Evolutionary conservation across 2,888 invertebrate species (phyloP).

Genomic region (Graphium colonna): DNA sequence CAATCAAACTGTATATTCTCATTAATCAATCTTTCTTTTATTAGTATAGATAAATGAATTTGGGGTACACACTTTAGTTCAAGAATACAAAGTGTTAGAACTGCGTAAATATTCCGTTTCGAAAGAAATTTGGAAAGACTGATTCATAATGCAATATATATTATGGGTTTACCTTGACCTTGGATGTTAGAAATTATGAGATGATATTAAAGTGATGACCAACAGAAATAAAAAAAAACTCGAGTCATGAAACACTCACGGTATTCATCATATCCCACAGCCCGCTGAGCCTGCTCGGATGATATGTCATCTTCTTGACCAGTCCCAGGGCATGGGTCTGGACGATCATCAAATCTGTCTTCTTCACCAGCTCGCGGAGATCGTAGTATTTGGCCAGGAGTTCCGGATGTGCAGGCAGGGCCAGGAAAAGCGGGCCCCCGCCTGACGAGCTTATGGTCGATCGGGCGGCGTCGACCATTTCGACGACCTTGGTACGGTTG

Average conservation of each 20-base stretch:
- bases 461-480: conserved; percentile 65
- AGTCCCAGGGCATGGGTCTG: conserved; percentile 84
- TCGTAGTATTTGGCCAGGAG: conserved; percentile 86
- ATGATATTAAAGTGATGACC: too few species aligned
- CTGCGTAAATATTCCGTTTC: too few species aligned
- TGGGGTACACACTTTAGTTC: too few species aligned
- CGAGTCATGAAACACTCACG: conserved; percentile 60
- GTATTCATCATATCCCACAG: conserved; percentile 89
- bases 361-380: conserved; percentile 82
- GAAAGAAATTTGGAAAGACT: too few species aligned
- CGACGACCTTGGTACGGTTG: conserved; percentile 71
- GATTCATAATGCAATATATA: too few species aligned
- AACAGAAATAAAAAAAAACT: neutral
- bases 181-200: too few species aligned
- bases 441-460: conserved; percentile 67
- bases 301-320: conserved; percentile 85
- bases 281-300: conserved; percentile 87
- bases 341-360: conserved; percentile 83
- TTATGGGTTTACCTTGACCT: too few species aligned
- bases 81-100: too few species aligned
- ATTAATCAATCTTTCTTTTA: too few species aligned
- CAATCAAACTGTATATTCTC: too few species aligned
- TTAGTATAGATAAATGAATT: too few species aligned
- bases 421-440: conserved; percentile 78
- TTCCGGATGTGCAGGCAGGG: conserved; percentile 83